phyloP scores from a whole-genome alignment of 2,888 invertebrate genomes.

The Zaprionus lineosus region DNA sequence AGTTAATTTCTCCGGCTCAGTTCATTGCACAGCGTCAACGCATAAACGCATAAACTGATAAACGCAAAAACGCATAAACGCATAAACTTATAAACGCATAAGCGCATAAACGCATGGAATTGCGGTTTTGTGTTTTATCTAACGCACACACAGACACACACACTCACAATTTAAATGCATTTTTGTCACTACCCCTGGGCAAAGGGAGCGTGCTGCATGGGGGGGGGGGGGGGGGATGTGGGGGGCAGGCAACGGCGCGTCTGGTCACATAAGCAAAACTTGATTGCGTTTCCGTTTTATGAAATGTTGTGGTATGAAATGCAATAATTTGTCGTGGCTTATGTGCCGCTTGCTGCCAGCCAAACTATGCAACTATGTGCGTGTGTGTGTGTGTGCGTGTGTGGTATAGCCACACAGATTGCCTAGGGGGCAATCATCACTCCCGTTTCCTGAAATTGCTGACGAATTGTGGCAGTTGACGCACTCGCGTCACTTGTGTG shows the following conservation, averaged over 20 bases:
- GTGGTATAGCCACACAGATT: too few species aligned
- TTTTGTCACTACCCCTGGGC: slow-evolving; percentile 53
- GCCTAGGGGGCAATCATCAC: background rate
- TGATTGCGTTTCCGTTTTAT: slow-evolving; percentile 79
- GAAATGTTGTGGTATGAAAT: slow-evolving; percentile 70
- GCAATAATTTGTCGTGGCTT: slow-evolving; percentile 74
- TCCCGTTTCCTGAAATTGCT: slow-evolving; percentile 7
- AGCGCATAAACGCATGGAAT: slow-evolving; percentile 49
- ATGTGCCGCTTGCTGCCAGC: slow-evolving; percentile 25
- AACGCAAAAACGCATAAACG: slow-evolving; percentile 38
- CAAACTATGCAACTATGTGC: background rate
- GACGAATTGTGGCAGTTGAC: slow-evolving; percentile 29
- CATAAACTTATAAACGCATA: slow-evolving; percentile 46
- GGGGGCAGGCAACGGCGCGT: slow-evolving; percentile 60
- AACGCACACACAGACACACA: slow-evolving; percentile 34
- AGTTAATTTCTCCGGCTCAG: slow-evolving; percentile 66
- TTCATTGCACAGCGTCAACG: slow-evolving; percentile 58
- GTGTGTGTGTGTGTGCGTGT: background rate
- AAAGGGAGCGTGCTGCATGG: background rate
- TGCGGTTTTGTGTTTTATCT: slow-evolving; percentile 65
- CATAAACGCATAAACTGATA: too few species aligned
- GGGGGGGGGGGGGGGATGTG: background rate
- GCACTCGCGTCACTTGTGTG: slow-evolving; percentile 32
- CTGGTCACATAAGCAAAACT: slow-evolving; percentile 62
- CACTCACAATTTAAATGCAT: slow-evolving; percentile 54